phyloP scores from a whole-genome alignment of 2,888 invertebrate genomes.

The Gonocerus acuteangulatus region DNA sequence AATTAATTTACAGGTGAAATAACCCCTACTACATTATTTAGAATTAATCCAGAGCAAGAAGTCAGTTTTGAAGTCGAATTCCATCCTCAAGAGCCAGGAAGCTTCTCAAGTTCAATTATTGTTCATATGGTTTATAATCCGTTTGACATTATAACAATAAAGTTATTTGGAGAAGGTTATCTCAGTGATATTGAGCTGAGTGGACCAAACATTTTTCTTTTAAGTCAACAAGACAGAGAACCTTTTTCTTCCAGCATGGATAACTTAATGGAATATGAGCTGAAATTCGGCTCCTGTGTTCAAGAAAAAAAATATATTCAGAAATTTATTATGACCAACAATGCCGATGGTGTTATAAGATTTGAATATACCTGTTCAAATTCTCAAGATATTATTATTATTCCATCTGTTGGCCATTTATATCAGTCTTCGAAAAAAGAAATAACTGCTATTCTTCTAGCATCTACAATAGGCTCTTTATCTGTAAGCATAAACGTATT shows the following conservation, averaged over 20 bases:
- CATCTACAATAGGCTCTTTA: background rate
- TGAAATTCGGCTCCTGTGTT: conserved; percentile 1
- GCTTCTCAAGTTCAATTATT: background rate
- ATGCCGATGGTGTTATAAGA: background rate
- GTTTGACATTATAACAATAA: background rate
- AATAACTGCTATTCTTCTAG: background rate
- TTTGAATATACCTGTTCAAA: background rate
- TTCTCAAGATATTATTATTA: background rate
- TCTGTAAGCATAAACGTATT: background rate
- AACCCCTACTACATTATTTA: background rate
- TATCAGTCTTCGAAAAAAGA: background rate
- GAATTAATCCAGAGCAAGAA: background rate
- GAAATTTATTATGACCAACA: background rate
- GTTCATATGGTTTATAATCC: conserved; percentile 3
- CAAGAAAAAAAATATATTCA: background rate
- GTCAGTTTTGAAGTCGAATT: background rate
- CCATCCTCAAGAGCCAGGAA: background rate
- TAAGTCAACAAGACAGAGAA: too few relatives aligned
- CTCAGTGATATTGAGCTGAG: background rate
- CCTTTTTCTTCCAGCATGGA: background rate
- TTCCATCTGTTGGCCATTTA: conserved; percentile 1
- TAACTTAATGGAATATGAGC: background rate
- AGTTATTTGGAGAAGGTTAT: background rate
- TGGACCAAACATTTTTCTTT: background rate
- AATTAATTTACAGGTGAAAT: too few relatives aligned